Base-by-base conservation (phyloP, 2,797 vertebrate genomes). In the Sphaeramia orbicularis region DNA sequence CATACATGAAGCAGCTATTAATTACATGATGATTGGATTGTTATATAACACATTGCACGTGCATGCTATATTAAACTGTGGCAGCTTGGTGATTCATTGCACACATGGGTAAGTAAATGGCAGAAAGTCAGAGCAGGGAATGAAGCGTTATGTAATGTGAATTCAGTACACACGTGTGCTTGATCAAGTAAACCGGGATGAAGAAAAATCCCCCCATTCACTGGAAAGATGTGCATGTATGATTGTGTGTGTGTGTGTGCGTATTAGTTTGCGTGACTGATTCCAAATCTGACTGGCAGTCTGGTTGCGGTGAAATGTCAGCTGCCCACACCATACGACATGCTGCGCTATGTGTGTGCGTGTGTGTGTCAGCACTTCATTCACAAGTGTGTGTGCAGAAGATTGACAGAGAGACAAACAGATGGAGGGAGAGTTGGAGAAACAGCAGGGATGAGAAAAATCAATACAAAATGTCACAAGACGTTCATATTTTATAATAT, bases 271-370 rank as follows among this genome's bases (percentile, higher is more conserved):
- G 44, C 2, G 1, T 43, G 50, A 58, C 45, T 12, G 56, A 36
- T 11, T 63, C 57, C 35, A 61, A 45, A 68, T 51, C 61, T 54
- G 74, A 79, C 64, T 65, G 71, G 53, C 79, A 80, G 78, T 70
- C 76, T 74, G 67, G 52, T 71, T 8, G 44, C 62, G 38, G 67
- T 50, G 64, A 88, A 84, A 86, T 76, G 83, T 80, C 84, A 87
- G 74, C 76, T 80, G 71, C 86, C 77, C 73, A 67, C 81, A 65
- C 65, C 52, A 35, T 49, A 40, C 15, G 6, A 14, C 68, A 62
- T 10, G 74, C 54, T 68, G 72, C 54, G 57, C 41, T 51, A 7
- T 27, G 6, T 48, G 59, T 55, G 54, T 27, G 6, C 48, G 59
- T 55, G 54, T 71, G 55, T 49, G 53, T 59, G 62, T 65, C 10